Conservation (phyloP, 35 echinoderm and acorn worm genomes). For the Eucidaris tribuloides region DNA sequence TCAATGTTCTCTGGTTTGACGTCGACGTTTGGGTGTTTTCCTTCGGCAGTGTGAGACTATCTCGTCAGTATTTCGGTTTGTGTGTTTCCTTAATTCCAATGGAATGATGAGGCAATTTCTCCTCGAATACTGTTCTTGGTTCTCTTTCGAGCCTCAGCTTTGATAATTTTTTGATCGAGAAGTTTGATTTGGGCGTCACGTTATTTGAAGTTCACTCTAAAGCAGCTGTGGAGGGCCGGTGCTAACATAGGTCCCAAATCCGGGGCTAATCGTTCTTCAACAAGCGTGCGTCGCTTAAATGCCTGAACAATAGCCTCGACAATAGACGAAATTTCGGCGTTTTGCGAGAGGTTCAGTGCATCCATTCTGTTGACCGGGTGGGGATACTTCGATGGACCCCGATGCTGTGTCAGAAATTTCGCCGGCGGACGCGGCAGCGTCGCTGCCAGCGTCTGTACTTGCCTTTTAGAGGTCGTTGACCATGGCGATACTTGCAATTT, state of each 20-base stretch:
- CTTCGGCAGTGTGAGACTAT: not conserved
- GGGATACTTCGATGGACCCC: too few species aligned
- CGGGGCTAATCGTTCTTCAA: not conserved
- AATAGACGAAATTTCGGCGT: not conserved
- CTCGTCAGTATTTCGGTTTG: not conserved
- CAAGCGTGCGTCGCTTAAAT: not conserved
- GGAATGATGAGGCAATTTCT: not conserved
- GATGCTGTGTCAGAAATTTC: too few species aligned
- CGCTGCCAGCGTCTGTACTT: too few species aligned
- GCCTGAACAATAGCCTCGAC: not conserved
- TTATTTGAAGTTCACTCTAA: not conserved
- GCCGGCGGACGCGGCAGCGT: too few species aligned
- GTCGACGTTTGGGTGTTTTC: not conserved
- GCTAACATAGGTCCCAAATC: not conserved
- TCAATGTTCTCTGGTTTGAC: not conserved
- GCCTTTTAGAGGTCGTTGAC: too few species aligned
- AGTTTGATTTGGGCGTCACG: not conserved
- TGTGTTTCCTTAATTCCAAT: not conserved
- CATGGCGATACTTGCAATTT: too few species aligned
- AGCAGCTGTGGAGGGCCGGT: not conserved
- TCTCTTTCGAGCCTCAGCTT: not conserved
- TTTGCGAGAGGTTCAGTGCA: not conserved
- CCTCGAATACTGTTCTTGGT: too few species aligned
- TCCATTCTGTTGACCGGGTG: not conserved
- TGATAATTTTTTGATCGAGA: not conserved